phyloP scores from a whole-genome alignment of 2,888 invertebrate genomes.

The Aelia acuminata region DNA sequence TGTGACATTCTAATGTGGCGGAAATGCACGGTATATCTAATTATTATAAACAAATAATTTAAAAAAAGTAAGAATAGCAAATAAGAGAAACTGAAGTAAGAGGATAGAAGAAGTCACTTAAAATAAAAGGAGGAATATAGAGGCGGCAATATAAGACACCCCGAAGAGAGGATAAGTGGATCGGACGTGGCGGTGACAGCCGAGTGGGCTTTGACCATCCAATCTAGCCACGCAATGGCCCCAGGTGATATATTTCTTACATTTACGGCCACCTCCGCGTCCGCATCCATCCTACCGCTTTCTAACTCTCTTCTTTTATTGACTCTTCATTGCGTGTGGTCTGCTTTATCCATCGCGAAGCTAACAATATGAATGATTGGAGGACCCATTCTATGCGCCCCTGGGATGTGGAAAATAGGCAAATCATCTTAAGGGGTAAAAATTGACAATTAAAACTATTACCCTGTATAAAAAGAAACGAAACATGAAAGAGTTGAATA shows the following conservation, averaged over 20 bases:
- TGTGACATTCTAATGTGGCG: no score
- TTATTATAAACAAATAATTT: no score
- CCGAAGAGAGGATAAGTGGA: not conserved
- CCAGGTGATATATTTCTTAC: not conserved
- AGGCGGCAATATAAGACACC: not conserved
- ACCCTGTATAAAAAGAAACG: no score
- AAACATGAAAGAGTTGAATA: no score
- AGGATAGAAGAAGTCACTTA: not conserved
- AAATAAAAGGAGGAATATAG: not conserved
- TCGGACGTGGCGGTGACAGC: not conserved
- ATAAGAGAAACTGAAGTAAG: not conserved
- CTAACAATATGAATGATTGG: not conserved
- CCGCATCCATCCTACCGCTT: not conserved
- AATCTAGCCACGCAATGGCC: not conserved
- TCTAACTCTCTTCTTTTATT: not conserved
- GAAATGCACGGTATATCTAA: no score
- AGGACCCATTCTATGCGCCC: not conserved
- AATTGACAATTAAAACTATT: no score
- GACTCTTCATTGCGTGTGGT: not conserved
- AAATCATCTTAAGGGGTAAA: no score
- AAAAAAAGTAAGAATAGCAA: no score
- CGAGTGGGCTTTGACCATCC: not conserved
- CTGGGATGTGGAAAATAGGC: not conserved
- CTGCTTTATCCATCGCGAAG: not conserved
- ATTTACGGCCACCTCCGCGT: not conserved